phyloP scores from a whole-genome alignment of 2,113 vertebrate species.

The Centropus bengalensis region DNA sequence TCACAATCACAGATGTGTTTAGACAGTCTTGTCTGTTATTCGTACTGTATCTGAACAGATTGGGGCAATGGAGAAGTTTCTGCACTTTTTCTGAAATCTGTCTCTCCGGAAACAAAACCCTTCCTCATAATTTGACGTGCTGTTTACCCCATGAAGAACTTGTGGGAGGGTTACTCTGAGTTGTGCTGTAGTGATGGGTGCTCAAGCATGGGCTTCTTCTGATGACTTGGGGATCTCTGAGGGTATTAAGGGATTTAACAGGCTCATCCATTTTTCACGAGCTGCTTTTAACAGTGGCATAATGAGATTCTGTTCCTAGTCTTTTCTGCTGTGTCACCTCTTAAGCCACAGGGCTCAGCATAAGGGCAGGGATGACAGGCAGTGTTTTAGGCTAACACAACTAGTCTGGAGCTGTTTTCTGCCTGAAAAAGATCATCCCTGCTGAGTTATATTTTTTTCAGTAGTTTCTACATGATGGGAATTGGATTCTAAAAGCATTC shows the following conservation, averaged over 20 bases:
- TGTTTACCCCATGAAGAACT: neutral
- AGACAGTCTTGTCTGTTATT: constrained; percentile 33
- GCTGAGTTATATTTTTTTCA: neutral
- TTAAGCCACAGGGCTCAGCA: neutral
- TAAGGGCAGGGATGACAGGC: neutral
- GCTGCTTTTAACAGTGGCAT: rapidly evolving
- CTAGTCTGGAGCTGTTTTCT: neutral
- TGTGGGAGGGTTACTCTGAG: neutral
- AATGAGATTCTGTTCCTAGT: neutral
- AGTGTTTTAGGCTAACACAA: neutral
- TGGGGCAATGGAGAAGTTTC: neutral
- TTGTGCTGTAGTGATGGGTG: rapidly evolving
- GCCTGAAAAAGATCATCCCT: neutral
- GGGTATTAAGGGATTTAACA: neutral
- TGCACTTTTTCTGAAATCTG: neutral
- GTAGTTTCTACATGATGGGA: neutral
- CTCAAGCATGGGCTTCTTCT: neutral
- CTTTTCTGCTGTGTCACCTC: neutral
- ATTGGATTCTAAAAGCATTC: neutral
- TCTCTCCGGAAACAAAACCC: neutral
- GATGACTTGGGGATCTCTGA: neutral
- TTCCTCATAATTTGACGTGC: neutral
- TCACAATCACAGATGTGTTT: constrained; percentile 18
- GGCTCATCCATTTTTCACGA: neutral
- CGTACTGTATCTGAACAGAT: neutral